Evolutionary conservation across 2,888 invertebrate species (phyloP), one percentile per base, ranked within the genome.

Genomic region (Caenorhabditis angaria): DNA sequence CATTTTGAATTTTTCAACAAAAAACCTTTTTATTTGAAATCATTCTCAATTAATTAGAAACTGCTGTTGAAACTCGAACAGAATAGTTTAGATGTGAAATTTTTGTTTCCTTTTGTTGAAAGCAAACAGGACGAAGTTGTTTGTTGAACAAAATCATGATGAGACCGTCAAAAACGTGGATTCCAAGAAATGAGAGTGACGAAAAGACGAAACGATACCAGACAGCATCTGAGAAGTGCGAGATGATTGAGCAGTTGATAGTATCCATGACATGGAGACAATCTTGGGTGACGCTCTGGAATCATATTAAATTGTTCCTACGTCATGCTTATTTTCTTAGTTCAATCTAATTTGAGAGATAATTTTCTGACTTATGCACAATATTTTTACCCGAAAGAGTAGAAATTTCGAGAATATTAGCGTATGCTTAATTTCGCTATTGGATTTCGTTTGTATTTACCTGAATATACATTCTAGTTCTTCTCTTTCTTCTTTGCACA

Each of bases 231-330:
- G 27, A 22, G 3, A 48, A n/a, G 12, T 59, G 48, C 10, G 59
- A 47, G 8, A 59, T 59, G 3, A 48, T 59, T 29, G 47, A 41
- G 27, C 59, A 59, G 29, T 59, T 59, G 59, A 59, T 59, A 6
- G 50, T 59, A 25, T 59, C 59, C 47, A 59, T 47, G 4, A 59
- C 25, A n/a, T 59, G 59, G 48, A 59, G 59, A 27, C 47, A 20
- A n/a, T 59, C 59, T 59, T 59, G 59, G 10, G 59, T 20, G 22
- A 59, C 48, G 18, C 59, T 59, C 59, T 59, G 48, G 24, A 47
- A 41, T 12, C 28, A 20, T 24, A 18, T n/a, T 14, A 18, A 22
- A 5, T 32, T 32, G 32, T 32, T 32, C 10, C 10, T 32, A 10
- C 5, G 32, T 10, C n/a, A n/a, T n/a, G n/a, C n/a, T n/a, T n/a